Evolutionary conservation across 2,113 vertebrate genomes (phyloP), one percentile per base, ranked within the genome.

Genomic region (Caranx ignobilis): DNA sequence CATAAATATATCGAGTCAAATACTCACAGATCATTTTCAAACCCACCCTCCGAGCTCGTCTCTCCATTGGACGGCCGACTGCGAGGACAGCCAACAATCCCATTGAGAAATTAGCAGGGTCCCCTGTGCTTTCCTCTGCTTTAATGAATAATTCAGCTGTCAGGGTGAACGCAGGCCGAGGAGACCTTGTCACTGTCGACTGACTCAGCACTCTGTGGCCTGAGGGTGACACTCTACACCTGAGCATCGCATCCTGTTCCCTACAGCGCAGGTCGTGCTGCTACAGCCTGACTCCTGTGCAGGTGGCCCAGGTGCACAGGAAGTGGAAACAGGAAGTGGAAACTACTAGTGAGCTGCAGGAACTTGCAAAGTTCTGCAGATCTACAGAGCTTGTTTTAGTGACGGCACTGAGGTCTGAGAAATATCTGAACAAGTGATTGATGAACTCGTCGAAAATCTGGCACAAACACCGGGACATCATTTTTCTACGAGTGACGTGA

Each of bases 101-200:
- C 93, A 94, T 93, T 92, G 93, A 93, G 91, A 92, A 93, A 94
- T 93, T 91, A 93, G 82, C 88, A 92, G 89, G 75, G 82, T 87
- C 88, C 78, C 78, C 81, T 87, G 88, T 88, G 90, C 88, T 89
- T 90, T 91, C 81, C 75, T 85, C 59, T 63, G 31, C 89, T 91
- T 88, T 87, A 90, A 94, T 94, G 90, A 94, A 94, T 94, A 93
- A 94, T 94, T 92, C 91, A 94, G 79, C 83, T 81, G 81, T 88
- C 91, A 89, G 88, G 88, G 87, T 89, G 88, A 88, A 82, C 68
- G 83, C 76, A 84, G 87, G 80, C 82, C 85, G 47, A 85, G 79
- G 91, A 88, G 88, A 91, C 89, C 85, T 92, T 90, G 88, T 89
- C 78, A 71, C 64, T 82, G 83, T 72, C 37, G 45, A 89, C 91